Conservation (phyloP, 2,113 vertebrate species). For the Calonectris borealis region DNA sequence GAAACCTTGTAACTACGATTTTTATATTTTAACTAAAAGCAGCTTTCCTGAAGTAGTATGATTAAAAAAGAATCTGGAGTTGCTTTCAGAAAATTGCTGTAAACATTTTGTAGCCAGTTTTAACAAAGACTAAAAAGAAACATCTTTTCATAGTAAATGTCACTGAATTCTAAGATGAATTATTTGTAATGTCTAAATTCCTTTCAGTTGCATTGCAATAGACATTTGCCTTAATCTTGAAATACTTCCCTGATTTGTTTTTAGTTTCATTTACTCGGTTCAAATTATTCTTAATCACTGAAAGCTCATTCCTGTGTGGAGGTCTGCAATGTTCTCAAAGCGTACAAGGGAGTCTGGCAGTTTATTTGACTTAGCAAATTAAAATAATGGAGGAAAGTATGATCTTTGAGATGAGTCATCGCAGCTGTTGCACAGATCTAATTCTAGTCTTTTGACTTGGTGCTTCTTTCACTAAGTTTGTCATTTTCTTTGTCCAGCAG, state of each 20-base stretch:
- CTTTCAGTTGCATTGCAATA: conserved; percentile 24
- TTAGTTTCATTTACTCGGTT: neutral
- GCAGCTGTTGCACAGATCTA: conserved; percentile 21
- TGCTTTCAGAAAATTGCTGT: conserved; percentile 61
- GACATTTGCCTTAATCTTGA: conserved; percentile 40
- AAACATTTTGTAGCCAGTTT: conserved; percentile 51
- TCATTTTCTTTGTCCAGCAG: neutral
- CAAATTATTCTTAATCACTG: conserved; percentile 34
- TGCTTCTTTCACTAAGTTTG: neutral
- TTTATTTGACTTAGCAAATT: conserved; percentile 51
- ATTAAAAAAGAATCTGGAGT: conserved; percentile 64
- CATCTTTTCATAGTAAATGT: neutral
- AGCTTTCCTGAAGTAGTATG: conserved; percentile 77
- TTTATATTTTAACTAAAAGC: conserved; percentile 86
- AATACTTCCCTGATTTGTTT: conserved; percentile 32
- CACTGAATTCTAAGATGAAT: neutral
- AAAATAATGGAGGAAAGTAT: conserved; percentile 37
- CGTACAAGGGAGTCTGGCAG: neutral
- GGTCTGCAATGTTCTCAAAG: neutral
- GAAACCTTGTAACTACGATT: conserved; percentile 81
- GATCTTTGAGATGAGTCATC: conserved; percentile 19
- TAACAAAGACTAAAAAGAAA: conserved; percentile 13
- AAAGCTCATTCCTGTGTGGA: neutral
- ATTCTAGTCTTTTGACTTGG: neutral
- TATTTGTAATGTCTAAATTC: neutral